Evolutionary conservation across 2,888 invertebrate genomes (phyloP).

Genomic region (Thysanoteuthis rhombus): DNA sequence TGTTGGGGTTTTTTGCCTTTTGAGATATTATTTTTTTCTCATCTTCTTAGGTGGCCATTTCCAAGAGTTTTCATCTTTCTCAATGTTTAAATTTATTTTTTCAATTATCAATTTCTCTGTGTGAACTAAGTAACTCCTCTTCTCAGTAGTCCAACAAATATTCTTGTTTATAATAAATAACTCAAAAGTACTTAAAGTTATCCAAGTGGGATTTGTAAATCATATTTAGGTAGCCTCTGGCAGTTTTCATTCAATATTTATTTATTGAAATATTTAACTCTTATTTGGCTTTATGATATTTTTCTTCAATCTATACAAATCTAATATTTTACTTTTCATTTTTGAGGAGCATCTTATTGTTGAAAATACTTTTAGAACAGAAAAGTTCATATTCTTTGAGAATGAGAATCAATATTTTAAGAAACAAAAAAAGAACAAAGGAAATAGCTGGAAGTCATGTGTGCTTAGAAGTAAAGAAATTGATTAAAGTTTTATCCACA

Average conservation of each 20-base stretch:
- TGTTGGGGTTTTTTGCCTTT: too few species aligned
- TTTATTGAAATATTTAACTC: background rate
- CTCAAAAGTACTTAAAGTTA: background rate
- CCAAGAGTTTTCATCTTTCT: background rate
- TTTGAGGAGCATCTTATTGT: background rate
- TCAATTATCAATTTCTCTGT: background rate
- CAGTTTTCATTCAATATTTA: background rate
- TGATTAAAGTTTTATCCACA: slow-evolving; percentile 12
- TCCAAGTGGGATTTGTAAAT: background rate
- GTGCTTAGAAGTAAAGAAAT: slow-evolving; percentile 12
- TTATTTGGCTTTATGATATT: background rate
- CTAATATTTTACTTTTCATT: background rate
- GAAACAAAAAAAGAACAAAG: background rate
- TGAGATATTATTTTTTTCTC: too few species aligned
- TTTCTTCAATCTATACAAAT: background rate
- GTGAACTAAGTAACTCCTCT: background rate
- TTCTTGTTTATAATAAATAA: background rate
- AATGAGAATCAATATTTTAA: background rate
- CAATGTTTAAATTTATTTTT: background rate
- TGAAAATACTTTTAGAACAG: background rate
- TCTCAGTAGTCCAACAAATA: background rate
- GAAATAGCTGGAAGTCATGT: background rate
- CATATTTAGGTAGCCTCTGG: background rate
- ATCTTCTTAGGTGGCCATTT: background rate
- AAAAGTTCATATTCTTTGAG: background rate